A percentile compares a stretch with the other conserved stretches of the same genome.
Evolutionary conservation across 1,140 invertebrate genomes (phyloP).

Genomic region (Sinonovacula constricta): DNA sequence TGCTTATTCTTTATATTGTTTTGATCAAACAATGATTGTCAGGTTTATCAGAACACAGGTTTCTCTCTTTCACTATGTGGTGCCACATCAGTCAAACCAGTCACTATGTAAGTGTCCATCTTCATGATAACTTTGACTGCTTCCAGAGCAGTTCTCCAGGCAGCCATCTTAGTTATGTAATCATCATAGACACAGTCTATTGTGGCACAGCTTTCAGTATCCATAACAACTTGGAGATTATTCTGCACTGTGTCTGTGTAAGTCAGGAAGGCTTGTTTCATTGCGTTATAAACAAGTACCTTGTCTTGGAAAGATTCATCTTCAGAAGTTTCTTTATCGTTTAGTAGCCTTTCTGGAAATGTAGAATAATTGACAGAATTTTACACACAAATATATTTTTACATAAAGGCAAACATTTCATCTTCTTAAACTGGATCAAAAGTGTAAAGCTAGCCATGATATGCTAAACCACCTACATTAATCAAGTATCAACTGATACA

Average conservation of each 20-base stretch:
- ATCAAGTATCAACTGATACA: too few relatives aligned
- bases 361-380: too few relatives aligned
- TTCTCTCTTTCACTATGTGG: not conserved
- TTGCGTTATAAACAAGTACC: not conserved
- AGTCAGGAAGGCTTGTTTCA: not conserved
- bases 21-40: too few relatives aligned
- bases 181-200: not conserved
- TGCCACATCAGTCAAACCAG: slow-evolving; percentile 10
- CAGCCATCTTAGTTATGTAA: slow-evolving; percentile 8
- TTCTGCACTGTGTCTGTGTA: not conserved
- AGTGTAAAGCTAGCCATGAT: too few relatives aligned
- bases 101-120: slow-evolving; percentile 6
- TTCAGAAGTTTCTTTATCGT: not conserved
- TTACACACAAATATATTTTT: too few relatives aligned
- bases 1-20: too few relatives aligned
- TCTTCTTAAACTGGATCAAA: too few relatives aligned
- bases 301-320: not conserved
- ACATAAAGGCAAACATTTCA: too few relatives aligned
- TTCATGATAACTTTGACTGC: not conserved
- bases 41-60: too few relatives aligned
- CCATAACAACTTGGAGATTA: not conserved
- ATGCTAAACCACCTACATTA: too few relatives aligned
- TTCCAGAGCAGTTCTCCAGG: slow-evolving; percentile 16
- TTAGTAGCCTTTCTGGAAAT: not conserved
- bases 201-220: too few relatives aligned